Conservation (phyloP, 2,113 vertebrate genomes). For the Sinocyclocheilus anshuiensis region DNA sequence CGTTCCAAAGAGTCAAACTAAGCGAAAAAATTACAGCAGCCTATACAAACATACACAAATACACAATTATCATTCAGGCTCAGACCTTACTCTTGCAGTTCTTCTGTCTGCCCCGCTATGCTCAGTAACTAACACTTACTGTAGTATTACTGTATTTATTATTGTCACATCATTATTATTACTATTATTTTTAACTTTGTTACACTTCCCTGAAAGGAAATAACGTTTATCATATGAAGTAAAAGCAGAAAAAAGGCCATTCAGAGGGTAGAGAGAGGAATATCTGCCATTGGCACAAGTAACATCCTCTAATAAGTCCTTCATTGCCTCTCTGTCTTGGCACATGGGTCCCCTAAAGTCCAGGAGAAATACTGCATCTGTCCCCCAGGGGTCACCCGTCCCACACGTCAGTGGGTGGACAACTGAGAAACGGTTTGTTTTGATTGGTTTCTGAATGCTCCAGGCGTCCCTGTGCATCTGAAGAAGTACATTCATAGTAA, state of each 20-base stretch:
- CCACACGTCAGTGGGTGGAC: constrained; percentile 54
- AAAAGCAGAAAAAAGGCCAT: constrained; percentile 68
- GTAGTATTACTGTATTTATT: constrained; percentile 72
- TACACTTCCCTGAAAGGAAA: constrained; percentile 70
- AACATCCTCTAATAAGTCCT: constrained; percentile 41
- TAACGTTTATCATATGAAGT: constrained; percentile 67
- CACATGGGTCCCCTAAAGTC: constrained; percentile 69
- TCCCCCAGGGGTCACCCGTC: constrained; percentile 51
- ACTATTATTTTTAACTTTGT: constrained; percentile 62
- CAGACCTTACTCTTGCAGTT: constrained; percentile 57
- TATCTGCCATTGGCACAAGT: no score
- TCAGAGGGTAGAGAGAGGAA: no score
- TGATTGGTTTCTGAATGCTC: constrained; percentile 54
- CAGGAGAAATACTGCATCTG: constrained; percentile 74
- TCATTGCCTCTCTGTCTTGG: constrained; percentile 69
- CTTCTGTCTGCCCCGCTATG: constrained; percentile 58
- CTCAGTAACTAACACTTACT: constrained; percentile 55
- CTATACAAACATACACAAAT: constrained; percentile 72
- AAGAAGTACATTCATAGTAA: constrained; percentile 78
- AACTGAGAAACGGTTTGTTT: constrained; percentile 52
- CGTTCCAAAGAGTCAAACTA: constrained; percentile 62
- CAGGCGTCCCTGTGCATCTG: constrained; percentile 70
- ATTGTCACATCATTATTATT: constrained; percentile 59
- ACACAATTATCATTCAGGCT: constrained; percentile 72
- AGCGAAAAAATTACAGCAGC: constrained; percentile 65